Base-by-base conservation (phyloP, 2,888 invertebrate genomes). In the Lymantria monacha region DNA sequence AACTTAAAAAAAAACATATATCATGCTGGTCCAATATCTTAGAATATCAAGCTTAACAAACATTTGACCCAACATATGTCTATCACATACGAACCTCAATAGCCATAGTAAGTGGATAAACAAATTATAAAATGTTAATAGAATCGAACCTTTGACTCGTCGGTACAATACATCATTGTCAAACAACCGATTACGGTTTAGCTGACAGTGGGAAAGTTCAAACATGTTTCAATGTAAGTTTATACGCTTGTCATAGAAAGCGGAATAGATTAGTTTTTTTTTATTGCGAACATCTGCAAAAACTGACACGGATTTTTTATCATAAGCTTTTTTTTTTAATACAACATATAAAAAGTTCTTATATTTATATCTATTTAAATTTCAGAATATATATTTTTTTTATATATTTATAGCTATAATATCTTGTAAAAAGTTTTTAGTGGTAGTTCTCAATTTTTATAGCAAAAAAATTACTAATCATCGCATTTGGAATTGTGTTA, bases 81-180 rank as follows among this genome's bases (percentile, higher is more conserved):
- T 9, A 45, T 40, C 12, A 22, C n/a, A 12, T 40, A 48, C 46
- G 43, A 40, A 22, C 14, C 22, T 48, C 50, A 59, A 53, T 40
- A 51, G n/a, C 38, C 49, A n/a, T 57, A 44, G 66, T 61, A 61
- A 68, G 60, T 62, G 63, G 67, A 75, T 72, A 78, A 79, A 83
- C 81, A 81, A 83, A 84, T 85, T 81, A 82, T 80, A 82, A 83
- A 85, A 86, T 85, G 85, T 83, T 85, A 86, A 85, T 84, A 77
- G 79, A 80, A 76, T 73, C 68, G 76, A 81, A 87, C 86, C 85
- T 87, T 83, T 85, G 86, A 85, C 87, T 84, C 71, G 36, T 15
- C 63, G 57, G 67, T 57, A 87, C 84, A 85, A 87, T 87, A 85
- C 84, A 83, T 87, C 86, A 87, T 86, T 86, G 86, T 85, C 85